These are phyloP conservation scores for Diprion similis DNA, from an alignment of 1,140 invertebrate species.

Conservation along the genomic window DNA sequence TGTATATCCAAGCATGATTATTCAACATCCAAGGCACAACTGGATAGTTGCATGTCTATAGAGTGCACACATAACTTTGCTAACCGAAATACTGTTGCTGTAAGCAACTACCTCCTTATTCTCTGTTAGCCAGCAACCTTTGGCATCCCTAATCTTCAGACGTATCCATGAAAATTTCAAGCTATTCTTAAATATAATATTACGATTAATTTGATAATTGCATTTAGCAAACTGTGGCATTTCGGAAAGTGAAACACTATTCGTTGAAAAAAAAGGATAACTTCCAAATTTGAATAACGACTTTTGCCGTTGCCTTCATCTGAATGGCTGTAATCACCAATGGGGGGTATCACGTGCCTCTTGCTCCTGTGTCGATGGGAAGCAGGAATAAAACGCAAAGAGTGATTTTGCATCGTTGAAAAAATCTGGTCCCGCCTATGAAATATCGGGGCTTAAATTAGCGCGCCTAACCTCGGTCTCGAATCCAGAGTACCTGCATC, in stretches of 20 bases:
- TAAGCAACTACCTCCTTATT: slow-evolving; percentile 48
- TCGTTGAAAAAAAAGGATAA: not conserved
- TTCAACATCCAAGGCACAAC: too few relatives aligned
- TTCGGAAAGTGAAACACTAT: not conserved
- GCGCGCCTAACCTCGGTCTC: slow-evolving; percentile 31
- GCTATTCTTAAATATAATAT: too few relatives aligned
- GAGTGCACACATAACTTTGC: slow-evolving; percentile 25
- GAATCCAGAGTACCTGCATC: slow-evolving; percentile 38
- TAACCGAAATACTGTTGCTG: slow-evolving; percentile 48
- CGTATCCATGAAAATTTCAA: too few relatives aligned
- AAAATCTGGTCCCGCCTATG: slow-evolving; percentile 9
- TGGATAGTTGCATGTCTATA: not conserved
- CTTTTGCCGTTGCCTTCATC: not conserved
- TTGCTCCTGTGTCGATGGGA: not conserved
- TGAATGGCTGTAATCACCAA: not conserved
- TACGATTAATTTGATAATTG: too few relatives aligned
- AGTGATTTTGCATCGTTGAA: not conserved
- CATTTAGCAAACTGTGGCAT: not conserved
- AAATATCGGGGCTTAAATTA: slow-evolving; percentile 11
- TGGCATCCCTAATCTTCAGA: slow-evolving; percentile 9
- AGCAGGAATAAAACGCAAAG: slow-evolving; percentile 3
- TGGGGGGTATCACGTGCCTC: not conserved
- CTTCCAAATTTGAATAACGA: not conserved
- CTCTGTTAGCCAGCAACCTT: slow-evolving; percentile 38
- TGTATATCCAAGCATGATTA: too few relatives aligned